Evolutionary conservation across 2,888 invertebrate species (phyloP).

Genomic region (Netelia melanura): DNA sequence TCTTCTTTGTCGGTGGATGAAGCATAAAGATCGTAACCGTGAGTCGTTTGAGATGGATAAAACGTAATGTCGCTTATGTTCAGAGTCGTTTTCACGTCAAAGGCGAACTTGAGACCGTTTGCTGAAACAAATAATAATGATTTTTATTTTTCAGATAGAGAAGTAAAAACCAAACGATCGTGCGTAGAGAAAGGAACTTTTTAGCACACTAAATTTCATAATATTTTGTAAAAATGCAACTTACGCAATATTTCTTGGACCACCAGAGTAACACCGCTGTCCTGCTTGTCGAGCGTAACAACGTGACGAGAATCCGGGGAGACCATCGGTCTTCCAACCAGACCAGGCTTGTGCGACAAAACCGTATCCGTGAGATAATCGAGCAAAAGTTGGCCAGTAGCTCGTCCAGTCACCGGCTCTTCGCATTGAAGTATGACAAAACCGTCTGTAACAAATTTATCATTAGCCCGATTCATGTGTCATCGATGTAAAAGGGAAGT

Average conservation of each 20-base stretch:
- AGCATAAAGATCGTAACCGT: conserved; percentile 91
- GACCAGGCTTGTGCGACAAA: conserved; percentile 87
- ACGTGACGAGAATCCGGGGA: conserved; percentile 90
- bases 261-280: conserved; percentile 87
- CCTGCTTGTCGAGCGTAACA: conserved; percentile 88
- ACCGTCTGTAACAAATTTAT: conserved; percentile 86
- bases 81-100: conserved; percentile 91
- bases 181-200: neutral
- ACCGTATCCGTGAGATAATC: conserved; percentile 91
- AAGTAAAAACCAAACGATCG: no score
- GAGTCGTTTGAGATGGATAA: conserved; percentile 90
- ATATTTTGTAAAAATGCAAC: conserved; percentile 66
- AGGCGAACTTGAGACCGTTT: conserved; percentile 88
- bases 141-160: no score
- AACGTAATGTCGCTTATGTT: conserved; percentile 91
- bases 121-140: conserved; percentile 81
- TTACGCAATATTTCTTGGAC: conserved; percentile 89
- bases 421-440: conserved; percentile 90
- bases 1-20: conserved; percentile 90
- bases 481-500: no score
- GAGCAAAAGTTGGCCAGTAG: conserved; percentile 89
- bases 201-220: neutral
- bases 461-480: no score
- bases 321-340: conserved; percentile 89
- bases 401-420: conserved; percentile 88